phyloP scores from a whole-genome alignment of 2,113 vertebrate species.

The Gadus chalcogrammus region DNA sequence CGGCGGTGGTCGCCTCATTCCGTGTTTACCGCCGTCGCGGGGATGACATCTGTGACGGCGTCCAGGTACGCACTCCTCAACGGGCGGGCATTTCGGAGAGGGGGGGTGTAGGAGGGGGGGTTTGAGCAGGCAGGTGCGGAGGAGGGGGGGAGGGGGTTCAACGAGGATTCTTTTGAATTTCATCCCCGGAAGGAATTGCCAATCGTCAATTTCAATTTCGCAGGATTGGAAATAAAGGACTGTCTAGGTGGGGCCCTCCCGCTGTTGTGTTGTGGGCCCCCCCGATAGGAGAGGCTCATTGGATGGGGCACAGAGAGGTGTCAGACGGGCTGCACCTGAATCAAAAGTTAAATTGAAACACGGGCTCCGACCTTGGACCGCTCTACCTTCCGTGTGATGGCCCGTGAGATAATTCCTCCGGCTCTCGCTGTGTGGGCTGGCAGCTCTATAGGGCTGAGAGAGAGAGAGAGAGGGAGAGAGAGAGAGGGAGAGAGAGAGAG shows the following conservation, averaged over 20 bases:
- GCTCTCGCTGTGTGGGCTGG: constrained; percentile 34
- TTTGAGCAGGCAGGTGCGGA: not conserved
- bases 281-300: constrained; percentile 32
- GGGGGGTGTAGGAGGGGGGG: constrained; percentile 19
- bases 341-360: constrained; percentile 67
- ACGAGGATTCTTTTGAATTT: constrained; percentile 57
- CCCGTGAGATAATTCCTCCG: constrained; percentile 56
- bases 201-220: constrained; percentile 68
- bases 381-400: constrained; percentile 47
- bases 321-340: constrained; percentile 53
- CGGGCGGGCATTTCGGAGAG: constrained; percentile 55
- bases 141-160: constrained; percentile 31
- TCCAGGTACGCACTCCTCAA: constrained; percentile 28
- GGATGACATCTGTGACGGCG: constrained; percentile 62
- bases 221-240: constrained; percentile 62
- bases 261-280: constrained; percentile 47
- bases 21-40: constrained; percentile 48
- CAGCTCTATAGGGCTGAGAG: constrained; percentile 30
- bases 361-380: constrained; percentile 64
- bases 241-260: constrained; percentile 33
- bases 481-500: not conserved
- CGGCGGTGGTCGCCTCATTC: constrained; percentile 42
- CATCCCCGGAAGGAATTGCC: constrained; percentile 29
- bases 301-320: constrained; percentile 52
- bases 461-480: not conserved